These are phyloP conservation scores for Drosophila navojoa DNA, from an alignment of 1,140 invertebrate species.

Conservation along the genomic window DNA sequence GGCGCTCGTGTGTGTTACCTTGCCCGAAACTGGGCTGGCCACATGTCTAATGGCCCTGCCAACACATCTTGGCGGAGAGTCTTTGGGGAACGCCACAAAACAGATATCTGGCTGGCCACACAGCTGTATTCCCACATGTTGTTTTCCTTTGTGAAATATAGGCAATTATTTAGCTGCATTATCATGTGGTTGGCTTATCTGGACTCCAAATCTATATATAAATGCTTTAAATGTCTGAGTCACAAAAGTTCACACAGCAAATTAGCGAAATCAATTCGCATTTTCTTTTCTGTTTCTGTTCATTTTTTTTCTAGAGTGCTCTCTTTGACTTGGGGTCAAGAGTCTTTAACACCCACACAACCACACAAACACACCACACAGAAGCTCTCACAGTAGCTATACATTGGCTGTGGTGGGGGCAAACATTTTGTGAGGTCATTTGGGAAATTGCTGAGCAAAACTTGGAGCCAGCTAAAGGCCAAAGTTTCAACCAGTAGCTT, in stretches of 20 bases:
- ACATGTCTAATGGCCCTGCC: conserved; percentile 24
- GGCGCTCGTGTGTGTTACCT: not conserved
- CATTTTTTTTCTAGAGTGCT: conserved; percentile 14
- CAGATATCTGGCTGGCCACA: conserved; percentile 10
- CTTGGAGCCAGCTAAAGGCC: conserved; percentile 24
- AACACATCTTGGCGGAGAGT: not conserved
- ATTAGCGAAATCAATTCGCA: conserved; percentile 51
- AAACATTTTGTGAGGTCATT: conserved; percentile 39
- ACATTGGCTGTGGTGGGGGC: not conserved
- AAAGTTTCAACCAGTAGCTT: conserved; percentile 40
- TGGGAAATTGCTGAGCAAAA: conserved; percentile 28
- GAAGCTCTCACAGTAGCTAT: conserved; percentile 3
- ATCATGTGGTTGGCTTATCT: conserved; percentile 12
- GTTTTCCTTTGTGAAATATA: conserved; percentile 23
- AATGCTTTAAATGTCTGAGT: conserved; percentile 21
- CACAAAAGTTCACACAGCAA: conserved; percentile 41
- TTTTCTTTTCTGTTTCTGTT: not conserved
- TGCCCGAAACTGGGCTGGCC: conserved; percentile 15
- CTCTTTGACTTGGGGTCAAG: conserved; percentile 26
- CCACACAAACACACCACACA: conserved; percentile 5
- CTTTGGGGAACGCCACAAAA: conserved; percentile 1
- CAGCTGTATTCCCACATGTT: conserved; percentile 8
- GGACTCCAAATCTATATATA: conserved; percentile 42
- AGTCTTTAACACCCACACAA: conserved; percentile 34
- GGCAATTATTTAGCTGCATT: conserved; percentile 29